Evolutionary conservation across 2,888 invertebrate species (phyloP).

Genomic region (Petrophora chlorosata): DNA sequence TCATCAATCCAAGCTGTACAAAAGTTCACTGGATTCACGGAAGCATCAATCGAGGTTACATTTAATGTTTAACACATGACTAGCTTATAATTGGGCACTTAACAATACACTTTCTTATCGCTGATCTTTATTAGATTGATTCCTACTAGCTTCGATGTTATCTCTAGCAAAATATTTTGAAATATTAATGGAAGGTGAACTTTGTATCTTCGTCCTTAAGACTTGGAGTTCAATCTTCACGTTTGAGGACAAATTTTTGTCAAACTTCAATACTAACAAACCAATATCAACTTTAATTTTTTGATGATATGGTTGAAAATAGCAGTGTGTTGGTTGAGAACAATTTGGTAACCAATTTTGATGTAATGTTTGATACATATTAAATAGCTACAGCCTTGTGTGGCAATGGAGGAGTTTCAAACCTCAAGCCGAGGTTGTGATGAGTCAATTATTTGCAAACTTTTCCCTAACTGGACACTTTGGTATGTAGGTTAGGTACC

Average conservation of each 20-base stretch:
- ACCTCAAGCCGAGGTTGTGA: constrained; percentile 17
- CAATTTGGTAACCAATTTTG: constrained; percentile 31
- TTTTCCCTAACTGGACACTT: constrained; percentile 10
- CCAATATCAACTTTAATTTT: neutral
- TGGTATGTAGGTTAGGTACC: neutral
- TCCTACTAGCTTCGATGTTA: constrained; percentile 23
- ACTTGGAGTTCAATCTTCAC: neutral
- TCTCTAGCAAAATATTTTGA: constrained; percentile 13
- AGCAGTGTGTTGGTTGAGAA: neutral
- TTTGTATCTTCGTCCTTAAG: constrained; percentile 6
- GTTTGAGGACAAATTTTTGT: constrained; percentile 1
- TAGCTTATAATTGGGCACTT: constrained; percentile 60
- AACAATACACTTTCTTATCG: constrained; percentile 41
- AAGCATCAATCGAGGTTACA: constrained; percentile 47
- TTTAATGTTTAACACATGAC: constrained; percentile 65
- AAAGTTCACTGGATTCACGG: constrained; percentile 39
- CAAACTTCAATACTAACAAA: neutral
- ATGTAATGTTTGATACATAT: constrained; percentile 57
- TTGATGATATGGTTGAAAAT: constrained; percentile 2
- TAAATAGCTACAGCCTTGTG: constrained; percentile 54
- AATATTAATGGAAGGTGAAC: constrained; percentile 14
- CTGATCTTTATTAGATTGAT: constrained; percentile 36
- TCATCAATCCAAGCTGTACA: constrained; percentile 3
- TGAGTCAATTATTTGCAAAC: constrained; percentile 24
- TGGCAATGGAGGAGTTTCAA: constrained; percentile 40